phyloP scores from a whole-genome alignment of 2,113 vertebrate species.

The Trematomus loennbergii region DNA sequence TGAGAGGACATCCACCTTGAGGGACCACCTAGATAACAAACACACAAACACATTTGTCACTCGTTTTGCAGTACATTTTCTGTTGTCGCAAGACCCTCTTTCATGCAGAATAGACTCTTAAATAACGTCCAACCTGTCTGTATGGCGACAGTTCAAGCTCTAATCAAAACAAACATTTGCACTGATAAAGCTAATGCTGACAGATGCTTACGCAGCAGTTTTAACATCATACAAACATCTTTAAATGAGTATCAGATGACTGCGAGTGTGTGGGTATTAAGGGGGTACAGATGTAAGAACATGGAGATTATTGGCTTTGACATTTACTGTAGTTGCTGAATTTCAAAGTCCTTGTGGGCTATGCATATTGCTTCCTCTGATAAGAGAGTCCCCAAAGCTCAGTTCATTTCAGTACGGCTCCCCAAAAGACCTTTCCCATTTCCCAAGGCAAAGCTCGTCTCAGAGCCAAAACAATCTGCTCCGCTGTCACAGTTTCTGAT shows the following conservation, averaged over 20 bases:
- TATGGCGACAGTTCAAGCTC: conserved; percentile 37
- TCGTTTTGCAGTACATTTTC: conserved; percentile 21
- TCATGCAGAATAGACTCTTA: conserved; percentile 18
- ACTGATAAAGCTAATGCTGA: conserved; percentile 56
- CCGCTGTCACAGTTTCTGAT: conserved; percentile 46
- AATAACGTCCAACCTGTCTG: conserved; percentile 5
- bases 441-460: conserved; percentile 56
- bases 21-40: conserved; percentile 87
- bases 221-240: conserved; percentile 48
- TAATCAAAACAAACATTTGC: conserved; percentile 55
- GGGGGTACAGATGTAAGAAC: conserved; percentile 31
- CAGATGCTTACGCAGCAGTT: conserved; percentile 55
- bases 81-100: background rate
- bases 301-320: conserved; percentile 49
- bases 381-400: conserved; percentile 54
- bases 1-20: conserved; percentile 91
- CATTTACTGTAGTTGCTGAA: conserved; percentile 60
- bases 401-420: conserved; percentile 22
- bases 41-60: conserved; percentile 39
- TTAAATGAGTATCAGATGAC: conserved; percentile 29
- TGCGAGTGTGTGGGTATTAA: conserved; percentile 39
- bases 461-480: conserved; percentile 62
- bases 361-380: conserved; percentile 61
- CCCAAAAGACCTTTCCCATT: conserved; percentile 61
- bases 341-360: conserved; percentile 56